These are phyloP conservation scores for Strigops habroptila DNA, from an alignment of 2,113 vertebrate genomes.

Conservation along the genomic window DNA sequence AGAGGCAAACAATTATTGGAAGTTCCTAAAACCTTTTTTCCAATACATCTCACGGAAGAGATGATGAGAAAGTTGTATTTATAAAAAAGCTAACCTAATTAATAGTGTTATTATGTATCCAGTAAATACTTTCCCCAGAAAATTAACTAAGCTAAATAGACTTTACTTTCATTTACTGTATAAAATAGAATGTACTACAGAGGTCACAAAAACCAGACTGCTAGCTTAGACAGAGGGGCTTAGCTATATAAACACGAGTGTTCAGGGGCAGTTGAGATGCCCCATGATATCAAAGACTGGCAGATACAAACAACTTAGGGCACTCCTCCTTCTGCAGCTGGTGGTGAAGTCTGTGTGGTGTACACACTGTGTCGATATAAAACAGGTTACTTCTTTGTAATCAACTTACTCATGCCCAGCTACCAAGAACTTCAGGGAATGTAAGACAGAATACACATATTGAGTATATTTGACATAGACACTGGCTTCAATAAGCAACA, in stretches of 20 bases:
- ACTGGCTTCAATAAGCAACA: not conserved
- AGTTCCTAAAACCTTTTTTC: not conserved
- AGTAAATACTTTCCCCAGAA: not conserved
- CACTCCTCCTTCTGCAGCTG: not conserved
- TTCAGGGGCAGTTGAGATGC: not conserved
- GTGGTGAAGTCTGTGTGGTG: not conserved
- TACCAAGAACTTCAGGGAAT: not conserved
- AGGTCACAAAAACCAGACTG: not conserved
- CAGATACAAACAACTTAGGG: not conserved
- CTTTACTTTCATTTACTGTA: not conserved
- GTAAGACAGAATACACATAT: not conserved
- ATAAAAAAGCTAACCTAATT: not conserved
- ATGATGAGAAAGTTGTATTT: not conserved
- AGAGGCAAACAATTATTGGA: accelerated
- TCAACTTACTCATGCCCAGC: not conserved
- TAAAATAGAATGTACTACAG: not conserved
- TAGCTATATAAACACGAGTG: not conserved
- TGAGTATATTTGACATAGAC: not conserved
- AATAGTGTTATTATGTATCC: not conserved
- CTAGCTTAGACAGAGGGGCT: not conserved
- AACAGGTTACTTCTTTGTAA: not conserved
- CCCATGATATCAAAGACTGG: not conserved
- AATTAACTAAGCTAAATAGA: not conserved
- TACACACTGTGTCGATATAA: not conserved
- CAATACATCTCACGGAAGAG: not conserved